phyloP scores from a whole-genome alignment of 2,888 invertebrate genomes.

The Leptopilina drosophilae region DNA sequence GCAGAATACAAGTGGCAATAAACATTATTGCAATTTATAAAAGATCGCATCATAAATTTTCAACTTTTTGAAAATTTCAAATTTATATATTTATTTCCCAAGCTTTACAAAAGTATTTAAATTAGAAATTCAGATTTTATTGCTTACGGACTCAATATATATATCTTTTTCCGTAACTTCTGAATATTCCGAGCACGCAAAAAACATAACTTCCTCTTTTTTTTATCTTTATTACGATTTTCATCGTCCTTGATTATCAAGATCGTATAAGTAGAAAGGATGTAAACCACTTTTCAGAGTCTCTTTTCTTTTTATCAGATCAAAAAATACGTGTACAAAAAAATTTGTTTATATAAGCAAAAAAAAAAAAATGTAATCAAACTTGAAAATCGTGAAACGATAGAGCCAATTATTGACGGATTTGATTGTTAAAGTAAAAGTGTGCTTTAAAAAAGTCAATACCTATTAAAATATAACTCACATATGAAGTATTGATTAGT shows the following conservation, averaged over 20 bases:
- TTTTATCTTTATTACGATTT: constrained; percentile 36
- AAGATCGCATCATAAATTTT: constrained; percentile 4
- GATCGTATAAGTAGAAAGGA: constrained; percentile 10
- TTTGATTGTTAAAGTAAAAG: background rate
- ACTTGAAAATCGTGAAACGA: background rate
- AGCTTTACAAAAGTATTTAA: constrained; percentile 10
- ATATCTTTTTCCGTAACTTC: constrained; percentile 7
- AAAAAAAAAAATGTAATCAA: background rate
- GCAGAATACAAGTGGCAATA: background rate
- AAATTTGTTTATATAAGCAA: background rate
- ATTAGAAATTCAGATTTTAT: constrained; percentile 5
- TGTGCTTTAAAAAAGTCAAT: background rate
- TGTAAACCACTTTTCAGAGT: constrained; percentile 17
- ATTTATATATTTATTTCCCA: constrained; percentile 3
- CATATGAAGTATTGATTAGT: background rate
- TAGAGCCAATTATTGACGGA: background rate
- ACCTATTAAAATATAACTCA: background rate
- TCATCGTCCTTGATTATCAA: constrained; percentile 33
- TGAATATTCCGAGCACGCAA: constrained; percentile 33
- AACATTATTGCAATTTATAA: background rate
- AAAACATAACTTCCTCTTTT: constrained; percentile 14
- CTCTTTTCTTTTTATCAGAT: constrained; percentile 13
- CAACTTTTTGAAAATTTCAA: background rate
- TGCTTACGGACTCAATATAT: constrained; percentile 16
- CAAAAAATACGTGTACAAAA: background rate